Base-by-base conservation (phyloP, 2,113 vertebrate genomes). In the Myocastor coypus region DNA sequence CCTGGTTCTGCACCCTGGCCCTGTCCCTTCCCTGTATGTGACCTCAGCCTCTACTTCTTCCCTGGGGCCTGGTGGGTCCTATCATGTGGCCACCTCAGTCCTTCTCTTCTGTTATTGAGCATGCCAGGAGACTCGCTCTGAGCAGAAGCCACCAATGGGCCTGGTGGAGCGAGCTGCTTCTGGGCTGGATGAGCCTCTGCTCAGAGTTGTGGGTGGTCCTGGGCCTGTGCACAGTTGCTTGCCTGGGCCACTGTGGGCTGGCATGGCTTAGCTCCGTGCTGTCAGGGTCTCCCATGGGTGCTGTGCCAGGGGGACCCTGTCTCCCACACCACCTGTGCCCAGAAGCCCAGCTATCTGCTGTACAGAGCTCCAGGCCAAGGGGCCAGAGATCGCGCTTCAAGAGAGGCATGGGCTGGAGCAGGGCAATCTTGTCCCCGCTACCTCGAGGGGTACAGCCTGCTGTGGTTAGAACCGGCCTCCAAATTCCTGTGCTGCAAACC, bases 391-490 rank as follows among this genome's bases (percentile, higher is more conserved):
- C 32, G n/a, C 22, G 66, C 84, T 46, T 7, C 0, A 8, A 46
- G 89, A 1, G 46, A 5, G 71, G 34, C 9, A 59, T 9, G 3
- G 22, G 17, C 8, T 0, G 0, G 40, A 22, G 82, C 32, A 16
- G 0, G 0, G 13, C 11, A 24, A 20, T 69, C 2, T 3, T 0
- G 7, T 6, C 11, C 13, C n/a, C 16, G 10, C 4, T 32, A 28
- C 42, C 5, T 34, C 1, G 2, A 75, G 52, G 52, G 10, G 19
- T 32, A 7, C 37, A 42, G 52, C 30, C 69, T 13, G 4, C 52
- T 63, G 30, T 63, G 57, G 17, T 63, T 17, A 30, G 42, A 32
- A 50, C 32, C 14, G 10, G 17, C 19, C 30, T 12, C 40, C 37
- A 28, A 24, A 40, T 42, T 42, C 71, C 24, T 37, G 10, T 40